Evolutionary conservation across 2,113 vertebrate genomes (phyloP).

Genomic region (Phrynocephalus versicolor): DNA sequence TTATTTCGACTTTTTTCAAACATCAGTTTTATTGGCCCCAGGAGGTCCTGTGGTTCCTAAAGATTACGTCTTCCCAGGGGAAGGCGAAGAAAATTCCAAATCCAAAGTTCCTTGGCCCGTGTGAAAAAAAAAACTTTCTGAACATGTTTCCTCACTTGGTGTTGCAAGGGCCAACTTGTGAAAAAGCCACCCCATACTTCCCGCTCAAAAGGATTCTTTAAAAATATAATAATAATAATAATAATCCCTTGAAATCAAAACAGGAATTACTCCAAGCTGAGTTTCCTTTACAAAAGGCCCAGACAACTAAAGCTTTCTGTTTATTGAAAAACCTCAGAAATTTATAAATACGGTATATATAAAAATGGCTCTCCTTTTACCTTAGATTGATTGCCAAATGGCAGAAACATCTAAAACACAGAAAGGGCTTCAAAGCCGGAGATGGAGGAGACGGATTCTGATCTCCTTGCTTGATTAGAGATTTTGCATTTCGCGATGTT

Average conservation of each 20-base stretch:
- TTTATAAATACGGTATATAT: no score
- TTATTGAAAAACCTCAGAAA: conserved; percentile 44
- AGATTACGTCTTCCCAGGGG: conserved; percentile 79
- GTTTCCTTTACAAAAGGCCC: conserved; percentile 65
- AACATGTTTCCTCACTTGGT: conserved; percentile 57
- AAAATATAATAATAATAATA: conserved; percentile 16
- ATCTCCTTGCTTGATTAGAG: conserved; percentile 67
- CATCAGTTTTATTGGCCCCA: conserved; percentile 70
- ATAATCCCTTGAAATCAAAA: conserved; percentile 72
- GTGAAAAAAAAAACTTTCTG: conserved; percentile 72
- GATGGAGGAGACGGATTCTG: conserved; percentile 55
- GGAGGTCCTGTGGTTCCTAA: conserved; percentile 71
- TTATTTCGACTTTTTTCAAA: conserved; percentile 62
- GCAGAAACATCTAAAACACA: conserved; percentile 62
- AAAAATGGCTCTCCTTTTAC: background rate
- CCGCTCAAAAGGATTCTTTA: conserved; percentile 41
- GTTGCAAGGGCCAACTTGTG: conserved; percentile 60
- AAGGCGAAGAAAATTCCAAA: conserved; percentile 58
- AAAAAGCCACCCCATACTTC: conserved; percentile 60
- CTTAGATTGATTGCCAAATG: conserved; percentile 53
- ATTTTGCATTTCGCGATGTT: conserved; percentile 66
- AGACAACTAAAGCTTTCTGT: conserved; percentile 45
- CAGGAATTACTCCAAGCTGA: conserved; percentile 73
- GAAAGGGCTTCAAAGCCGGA: conserved; percentile 51
- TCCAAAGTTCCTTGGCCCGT: conserved; percentile 57